A percentile compares a stretch with the other conserved stretches of the same genome.
Conservation (phyloP, 2,113 vertebrate species). For the Leuciscus idus region DNA sequence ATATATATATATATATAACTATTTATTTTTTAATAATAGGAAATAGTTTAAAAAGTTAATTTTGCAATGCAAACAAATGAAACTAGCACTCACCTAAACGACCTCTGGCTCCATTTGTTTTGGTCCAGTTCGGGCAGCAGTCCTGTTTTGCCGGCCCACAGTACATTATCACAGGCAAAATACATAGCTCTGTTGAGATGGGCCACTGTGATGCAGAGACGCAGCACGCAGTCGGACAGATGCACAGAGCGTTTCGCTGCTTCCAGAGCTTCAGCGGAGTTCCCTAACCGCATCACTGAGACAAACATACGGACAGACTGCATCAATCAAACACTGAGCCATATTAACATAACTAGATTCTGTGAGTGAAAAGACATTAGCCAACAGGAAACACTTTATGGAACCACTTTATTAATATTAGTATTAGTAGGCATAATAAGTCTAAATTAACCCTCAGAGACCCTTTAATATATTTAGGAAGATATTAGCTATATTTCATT, state of each 20-base stretch:
- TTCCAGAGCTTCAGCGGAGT: constrained; percentile 86
- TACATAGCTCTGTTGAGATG: constrained; percentile 92
- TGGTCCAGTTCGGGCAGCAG: constrained; percentile 79
- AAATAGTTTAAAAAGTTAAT: too few species aligned
- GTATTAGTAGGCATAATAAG: background rate
- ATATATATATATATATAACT: too few species aligned
- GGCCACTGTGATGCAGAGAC: constrained; percentile 89
- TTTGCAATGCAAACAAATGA: background rate
- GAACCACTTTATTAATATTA: background rate
- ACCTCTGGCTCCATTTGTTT: constrained; percentile 90
- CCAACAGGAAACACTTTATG: background rate
- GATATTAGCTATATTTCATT: too few species aligned
- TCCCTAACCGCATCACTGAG: constrained; percentile 90
- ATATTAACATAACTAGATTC: background rate
- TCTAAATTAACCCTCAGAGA: background rate
- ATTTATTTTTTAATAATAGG: too few species aligned
- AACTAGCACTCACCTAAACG: constrained; percentile 81
- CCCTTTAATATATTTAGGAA: background rate
- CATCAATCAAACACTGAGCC: background rate
- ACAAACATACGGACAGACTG: background rate
- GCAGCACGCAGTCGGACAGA: constrained; percentile 86
- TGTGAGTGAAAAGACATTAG: background rate
- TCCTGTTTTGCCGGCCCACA: constrained; percentile 87
- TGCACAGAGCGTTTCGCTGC: constrained; percentile 88
- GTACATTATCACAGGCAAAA: constrained; percentile 91